Evolutionary conservation across 64 coral and sea anemone genomes (phyloP).

Genomic region (Dendrophyllia cribrosa): DNA sequence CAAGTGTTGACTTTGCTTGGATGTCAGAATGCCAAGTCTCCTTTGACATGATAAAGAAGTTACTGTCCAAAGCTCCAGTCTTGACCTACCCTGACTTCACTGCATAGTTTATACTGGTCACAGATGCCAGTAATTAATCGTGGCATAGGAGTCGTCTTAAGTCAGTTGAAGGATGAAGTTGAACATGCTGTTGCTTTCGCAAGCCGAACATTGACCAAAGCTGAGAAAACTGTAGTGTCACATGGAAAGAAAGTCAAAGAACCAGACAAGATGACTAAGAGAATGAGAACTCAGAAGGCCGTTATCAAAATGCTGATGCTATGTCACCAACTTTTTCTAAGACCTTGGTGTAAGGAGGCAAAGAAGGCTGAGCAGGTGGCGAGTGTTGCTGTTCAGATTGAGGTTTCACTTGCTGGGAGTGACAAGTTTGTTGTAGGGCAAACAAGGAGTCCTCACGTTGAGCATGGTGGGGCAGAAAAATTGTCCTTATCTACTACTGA

Average conservation of each 20-base stretch:
- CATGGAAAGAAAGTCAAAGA: not conserved
- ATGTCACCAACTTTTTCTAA: no score
- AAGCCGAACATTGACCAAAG: not conserved
- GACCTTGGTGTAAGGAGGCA: no score
- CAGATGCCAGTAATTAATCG: constrained; percentile 29
- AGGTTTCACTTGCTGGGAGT: no score
- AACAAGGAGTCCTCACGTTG: no score
- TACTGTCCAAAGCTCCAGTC: not conserved
- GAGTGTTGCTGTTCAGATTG: no score
- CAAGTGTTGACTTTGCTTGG: constrained; percentile 10
- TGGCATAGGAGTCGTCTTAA: constrained; percentile 25
- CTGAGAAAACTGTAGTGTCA: constrained; percentile 30
- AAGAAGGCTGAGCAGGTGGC: no score
- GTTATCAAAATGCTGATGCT: no score
- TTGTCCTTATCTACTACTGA: no score
- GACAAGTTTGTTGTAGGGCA: no score
- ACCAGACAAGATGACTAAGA: no score
- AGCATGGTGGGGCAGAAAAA: no score
- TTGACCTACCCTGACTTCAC: not conserved
- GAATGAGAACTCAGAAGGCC: no score
- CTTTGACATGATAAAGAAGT: constrained; percentile 15
- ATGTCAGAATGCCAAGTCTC: constrained; percentile 5
- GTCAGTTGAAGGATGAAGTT: constrained; percentile 6
- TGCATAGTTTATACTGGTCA: constrained; percentile 33
- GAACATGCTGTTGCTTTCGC: constrained; percentile 16